Evolutionary conservation across 2,113 vertebrate genomes (phyloP).

Genomic region (Peromyscus polionotus): DNA sequence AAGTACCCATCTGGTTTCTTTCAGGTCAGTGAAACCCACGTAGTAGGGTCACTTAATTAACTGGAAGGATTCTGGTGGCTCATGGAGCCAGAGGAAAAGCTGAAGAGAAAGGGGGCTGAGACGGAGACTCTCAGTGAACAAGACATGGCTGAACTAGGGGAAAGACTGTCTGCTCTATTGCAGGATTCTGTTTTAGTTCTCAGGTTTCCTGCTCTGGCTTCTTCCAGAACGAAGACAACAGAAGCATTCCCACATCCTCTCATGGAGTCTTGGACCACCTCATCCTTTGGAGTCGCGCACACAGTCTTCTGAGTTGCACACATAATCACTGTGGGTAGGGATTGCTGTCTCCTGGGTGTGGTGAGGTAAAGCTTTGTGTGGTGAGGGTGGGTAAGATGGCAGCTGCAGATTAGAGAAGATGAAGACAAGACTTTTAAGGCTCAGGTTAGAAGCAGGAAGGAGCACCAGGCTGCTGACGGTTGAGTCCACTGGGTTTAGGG

Average conservation of each 20-base stretch:
- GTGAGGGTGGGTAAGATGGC: fast-evolving
- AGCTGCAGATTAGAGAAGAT: not conserved
- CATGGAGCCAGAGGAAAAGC: not conserved
- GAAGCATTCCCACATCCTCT: not conserved
- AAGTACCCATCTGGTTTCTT: not conserved
- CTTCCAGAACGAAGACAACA: not conserved
- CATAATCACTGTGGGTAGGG: not conserved
- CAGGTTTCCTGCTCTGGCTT: not conserved
- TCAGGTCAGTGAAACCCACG: not conserved
- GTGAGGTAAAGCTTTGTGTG: not conserved
- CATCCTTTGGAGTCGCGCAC: not conserved
- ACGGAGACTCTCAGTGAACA: not conserved
- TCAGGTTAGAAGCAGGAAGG: not conserved
- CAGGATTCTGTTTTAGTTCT: not conserved
- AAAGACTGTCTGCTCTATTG: too few species aligned
- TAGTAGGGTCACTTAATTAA: not conserved
- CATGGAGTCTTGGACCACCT: not conserved
- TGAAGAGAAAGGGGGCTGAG: not conserved
- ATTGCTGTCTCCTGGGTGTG: not conserved
- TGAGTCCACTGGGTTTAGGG: not conserved
- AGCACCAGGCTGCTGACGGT: fast-evolving
- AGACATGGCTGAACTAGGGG: not conserved
- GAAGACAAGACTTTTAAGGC: not conserved
- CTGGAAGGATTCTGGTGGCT: not conserved
- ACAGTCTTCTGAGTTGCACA: not conserved